phyloP scores from a whole-genome alignment of 2,113 vertebrate species.

The Oncorhynchus keta region DNA sequence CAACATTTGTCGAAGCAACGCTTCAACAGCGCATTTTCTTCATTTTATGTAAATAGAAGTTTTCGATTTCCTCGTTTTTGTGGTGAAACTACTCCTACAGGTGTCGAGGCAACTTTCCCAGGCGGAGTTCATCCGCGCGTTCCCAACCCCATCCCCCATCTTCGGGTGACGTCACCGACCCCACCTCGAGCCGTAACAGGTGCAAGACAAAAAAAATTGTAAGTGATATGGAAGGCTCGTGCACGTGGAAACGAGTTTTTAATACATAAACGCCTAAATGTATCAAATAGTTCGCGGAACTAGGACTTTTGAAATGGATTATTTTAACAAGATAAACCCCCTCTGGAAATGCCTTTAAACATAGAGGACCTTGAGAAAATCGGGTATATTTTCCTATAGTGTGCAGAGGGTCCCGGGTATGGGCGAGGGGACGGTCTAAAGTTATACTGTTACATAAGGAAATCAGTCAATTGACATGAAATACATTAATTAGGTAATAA shows the following conservation, averaged over 20 bases:
- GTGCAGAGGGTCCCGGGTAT: no score
- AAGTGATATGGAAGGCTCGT: not conserved
- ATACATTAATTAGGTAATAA: no score
- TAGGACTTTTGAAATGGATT: no score
- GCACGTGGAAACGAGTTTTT: not conserved
- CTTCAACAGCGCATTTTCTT: constrained; percentile 10
- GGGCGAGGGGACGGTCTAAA: no score
- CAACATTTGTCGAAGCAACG: not conserved
- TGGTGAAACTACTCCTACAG: not conserved
- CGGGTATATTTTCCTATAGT: no score
- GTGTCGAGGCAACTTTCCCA: not conserved
- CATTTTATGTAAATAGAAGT: not conserved
- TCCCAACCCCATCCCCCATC: constrained; percentile 20
- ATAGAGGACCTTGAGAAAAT: no score
- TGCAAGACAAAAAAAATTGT: constrained; percentile 27
- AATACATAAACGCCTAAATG: no score
- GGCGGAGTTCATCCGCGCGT: not conserved
- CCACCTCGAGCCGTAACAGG: constrained; percentile 58
- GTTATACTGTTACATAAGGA: no score
- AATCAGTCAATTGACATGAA: no score
- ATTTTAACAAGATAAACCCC: no score
- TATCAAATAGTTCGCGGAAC: no score
- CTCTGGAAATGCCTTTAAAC: no score
- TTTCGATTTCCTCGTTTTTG: not conserved
- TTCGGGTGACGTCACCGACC: constrained; percentile 56